Conservation (phyloP, 2,797 vertebrate species). For the Sebastes wilsoni region DNA sequence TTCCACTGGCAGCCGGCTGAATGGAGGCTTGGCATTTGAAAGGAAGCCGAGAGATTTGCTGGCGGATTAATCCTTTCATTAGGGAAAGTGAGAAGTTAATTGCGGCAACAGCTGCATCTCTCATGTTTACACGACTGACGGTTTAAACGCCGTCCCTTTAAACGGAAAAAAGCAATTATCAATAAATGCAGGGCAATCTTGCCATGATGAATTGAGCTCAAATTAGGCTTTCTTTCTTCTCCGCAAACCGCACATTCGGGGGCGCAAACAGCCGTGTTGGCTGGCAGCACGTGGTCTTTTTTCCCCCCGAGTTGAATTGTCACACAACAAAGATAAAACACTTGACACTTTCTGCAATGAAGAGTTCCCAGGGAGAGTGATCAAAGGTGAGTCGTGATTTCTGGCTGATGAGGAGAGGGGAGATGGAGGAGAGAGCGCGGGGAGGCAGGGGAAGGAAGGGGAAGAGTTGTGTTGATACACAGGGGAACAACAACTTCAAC, state of each 20-base stretch:
- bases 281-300: constrained; percentile 68
- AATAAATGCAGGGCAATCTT: constrained; percentile 86
- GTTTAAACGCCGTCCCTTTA: constrained; percentile 76
- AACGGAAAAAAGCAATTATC: constrained; percentile 87
- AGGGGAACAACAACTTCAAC: constrained; percentile 62
- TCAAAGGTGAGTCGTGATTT: constrained; percentile 73
- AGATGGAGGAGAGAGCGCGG: constrained; percentile 10
- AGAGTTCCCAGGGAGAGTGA: constrained; percentile 67
- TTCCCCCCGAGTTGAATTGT: constrained; percentile 59
- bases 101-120: constrained; percentile 87
- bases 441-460: constrained; percentile 17
- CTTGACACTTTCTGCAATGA: constrained; percentile 65
- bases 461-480: constrained; percentile 61
- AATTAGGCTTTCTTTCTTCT: constrained; percentile 80
- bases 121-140: constrained; percentile 82
- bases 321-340: constrained; percentile 79
- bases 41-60: constrained; percentile 83
- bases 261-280: constrained; percentile 71
- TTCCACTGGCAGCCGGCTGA: constrained; percentile 77
- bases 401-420: constrained; percentile 50
- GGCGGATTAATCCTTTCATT: constrained; percentile 88
- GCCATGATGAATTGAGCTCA: constrained; percentile 79
- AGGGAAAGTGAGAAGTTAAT: constrained; percentile 86
- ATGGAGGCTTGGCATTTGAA: constrained; percentile 80
- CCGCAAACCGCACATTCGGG: constrained; percentile 3